These are phyloP conservation scores for Bombus sylvicola DNA, from an alignment of 1,140 invertebrate species.

Conservation along the genomic window DNA sequence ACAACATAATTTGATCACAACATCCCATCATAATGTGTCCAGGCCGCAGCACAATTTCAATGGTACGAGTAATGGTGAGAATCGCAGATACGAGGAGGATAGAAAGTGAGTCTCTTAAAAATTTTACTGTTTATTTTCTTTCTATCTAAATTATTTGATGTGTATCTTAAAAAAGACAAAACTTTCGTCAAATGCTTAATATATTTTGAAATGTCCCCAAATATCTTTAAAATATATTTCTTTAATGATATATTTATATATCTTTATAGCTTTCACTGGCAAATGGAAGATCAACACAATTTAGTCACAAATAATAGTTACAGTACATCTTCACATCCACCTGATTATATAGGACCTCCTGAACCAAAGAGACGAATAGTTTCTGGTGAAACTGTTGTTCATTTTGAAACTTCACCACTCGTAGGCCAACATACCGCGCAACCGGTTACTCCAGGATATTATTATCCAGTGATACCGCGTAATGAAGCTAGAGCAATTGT, in stretches of 20 bases:
- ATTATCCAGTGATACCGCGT: slow-evolving; percentile 80
- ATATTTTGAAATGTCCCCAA: neutral
- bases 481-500: slow-evolving; percentile 83
- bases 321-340: slow-evolving; percentile 72
- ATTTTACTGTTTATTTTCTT: neutral
- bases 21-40: slow-evolving; percentile 82
- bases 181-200: neutral
- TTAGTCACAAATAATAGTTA: slow-evolving; percentile 73
- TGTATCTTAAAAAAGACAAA: neutral
- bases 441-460: slow-evolving; percentile 76
- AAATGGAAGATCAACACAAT: slow-evolving; percentile 77
- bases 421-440: slow-evolving; percentile 76
- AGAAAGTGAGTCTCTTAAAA: slow-evolving; percentile 69
- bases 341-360: slow-evolving; percentile 77
- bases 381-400: slow-evolving; percentile 78
- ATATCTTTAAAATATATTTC: neutral
- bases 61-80: slow-evolving; percentile 73
- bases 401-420: slow-evolving; percentile 77
- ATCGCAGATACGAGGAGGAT: slow-evolving; percentile 77
- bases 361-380: slow-evolving; percentile 78
- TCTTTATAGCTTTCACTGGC: slow-evolving; percentile 77
- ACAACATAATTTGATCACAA: slow-evolving; percentile 74
- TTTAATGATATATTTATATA: neutral
- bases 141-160: no score
- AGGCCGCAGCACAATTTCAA: slow-evolving; percentile 82